Base-by-base conservation (phyloP, 2,797 vertebrate genomes). In the Oreonectes daqikongensis region DNA sequence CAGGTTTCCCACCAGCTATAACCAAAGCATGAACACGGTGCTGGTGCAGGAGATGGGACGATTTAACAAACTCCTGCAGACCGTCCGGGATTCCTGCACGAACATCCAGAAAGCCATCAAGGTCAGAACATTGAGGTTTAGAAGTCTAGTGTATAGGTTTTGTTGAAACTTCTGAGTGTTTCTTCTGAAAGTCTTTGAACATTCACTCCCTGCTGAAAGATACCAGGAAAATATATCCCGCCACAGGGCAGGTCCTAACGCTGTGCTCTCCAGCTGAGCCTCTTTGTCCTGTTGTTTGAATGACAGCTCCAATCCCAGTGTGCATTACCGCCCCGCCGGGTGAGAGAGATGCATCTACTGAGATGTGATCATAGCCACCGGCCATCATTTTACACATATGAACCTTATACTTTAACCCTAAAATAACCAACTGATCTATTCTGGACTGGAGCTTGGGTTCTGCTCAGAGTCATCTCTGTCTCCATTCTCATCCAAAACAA, bases 1-100 rank as follows among this genome's bases (percentile, higher is more conserved):
- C 79, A 90, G 84, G 79, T 97, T 92, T 30, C 95, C 96, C 18
- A 97, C 94, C 44, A 91, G 91, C 68, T 96, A 96, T 78, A 89
- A 86, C 4, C 94, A 96, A 86, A 97, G 96, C 90, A 96, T 96
- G 95, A 97, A 97, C 86, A 96, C 95, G 0, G 96, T 96, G 22
- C 92, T 95, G 70, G 94, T 94, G 71, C 96, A 98, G 80, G 96
- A 97, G 88, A 96, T 97, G 96, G 95, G 95, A 0, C 92, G 95
- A 69, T 98, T 96, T 86, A 97, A 96, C 86, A 94, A 90, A 77
- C 81, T 97, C 77, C 84, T 97, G 64, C 42, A 83, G 52, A 93
- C 91, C 65, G 89, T 96, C 69, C 86, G 93, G 20, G 88, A 91
- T 5, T 96, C 96, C 0, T 96, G 94, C 22, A 2, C 90, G 63